Percentiles rank a stretch among this genome's conserved stretches.
Evolutionary conservation across 2,797 vertebrate genomes (phyloP).

Genomic region (Ciconia nigra): DNA sequence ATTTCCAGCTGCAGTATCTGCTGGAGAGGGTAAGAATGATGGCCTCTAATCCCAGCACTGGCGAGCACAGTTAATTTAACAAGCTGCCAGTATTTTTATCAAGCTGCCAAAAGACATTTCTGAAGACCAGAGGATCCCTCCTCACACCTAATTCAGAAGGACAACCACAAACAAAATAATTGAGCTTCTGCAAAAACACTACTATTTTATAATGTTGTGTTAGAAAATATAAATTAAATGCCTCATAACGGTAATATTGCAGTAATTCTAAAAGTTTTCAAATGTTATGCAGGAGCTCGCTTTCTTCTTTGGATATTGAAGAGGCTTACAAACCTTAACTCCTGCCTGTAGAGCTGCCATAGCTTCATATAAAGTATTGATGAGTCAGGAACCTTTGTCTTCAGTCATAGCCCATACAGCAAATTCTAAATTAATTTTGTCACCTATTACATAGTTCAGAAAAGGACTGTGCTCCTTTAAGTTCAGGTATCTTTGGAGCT

Average conservation of each 20-base stretch:
- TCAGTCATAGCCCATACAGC: background rate
- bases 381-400: background rate
- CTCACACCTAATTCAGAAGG: background rate
- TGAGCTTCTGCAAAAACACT: background rate
- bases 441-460: background rate
- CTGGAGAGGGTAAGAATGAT: background rate
- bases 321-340: background rate
- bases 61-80: background rate
- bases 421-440: background rate
- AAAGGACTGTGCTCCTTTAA: background rate
- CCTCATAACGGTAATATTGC: background rate
- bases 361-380: background rate
- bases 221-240: background rate
- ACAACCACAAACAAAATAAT: background rate
- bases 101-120: background rate
- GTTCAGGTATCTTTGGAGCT: background rate
- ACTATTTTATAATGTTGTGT: background rate
- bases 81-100: background rate
- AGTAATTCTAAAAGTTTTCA: background rate
- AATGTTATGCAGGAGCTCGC: background rate
- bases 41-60: background rate
- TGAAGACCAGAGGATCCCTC: background rate
- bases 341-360: background rate
- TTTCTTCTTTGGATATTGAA: background rate
- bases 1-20: background rate